Evolutionary conservation across 2,797 vertebrate genomes (phyloP).

Genomic region (Hypotaenidia okinawae): DNA sequence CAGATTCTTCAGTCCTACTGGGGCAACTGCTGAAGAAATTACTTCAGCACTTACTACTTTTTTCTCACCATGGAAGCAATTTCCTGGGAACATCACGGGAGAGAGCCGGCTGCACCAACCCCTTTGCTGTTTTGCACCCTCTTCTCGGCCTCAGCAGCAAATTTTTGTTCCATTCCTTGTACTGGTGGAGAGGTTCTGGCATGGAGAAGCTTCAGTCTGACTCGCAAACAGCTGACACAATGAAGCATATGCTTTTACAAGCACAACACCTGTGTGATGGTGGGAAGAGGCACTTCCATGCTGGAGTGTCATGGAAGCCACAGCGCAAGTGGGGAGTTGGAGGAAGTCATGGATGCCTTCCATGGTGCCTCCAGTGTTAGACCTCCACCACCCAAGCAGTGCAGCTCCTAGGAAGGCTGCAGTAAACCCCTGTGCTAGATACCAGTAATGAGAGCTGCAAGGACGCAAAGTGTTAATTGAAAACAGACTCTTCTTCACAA

Average conservation of each 20-base stretch:
- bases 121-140: background rate
- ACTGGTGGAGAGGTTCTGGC: background rate
- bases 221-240: fast-evolving
- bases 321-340: background rate
- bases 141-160: background rate
- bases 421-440: fast-evolving
- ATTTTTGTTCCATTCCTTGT: background rate
- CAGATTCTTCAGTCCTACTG: background rate
- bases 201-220: background rate
- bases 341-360: background rate
- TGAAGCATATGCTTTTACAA: fast-evolving
- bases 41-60: background rate
- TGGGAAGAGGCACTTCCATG: background rate
- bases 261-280: background rate
- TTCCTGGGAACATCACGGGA: background rate
- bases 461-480: background rate
- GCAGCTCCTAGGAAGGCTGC: background rate
- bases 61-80: background rate
- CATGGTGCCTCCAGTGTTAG: fast-evolving
- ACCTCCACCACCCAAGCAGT: fast-evolving
- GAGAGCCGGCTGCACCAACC: background rate
- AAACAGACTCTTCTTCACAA: background rate
- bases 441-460: background rate
- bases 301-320: background rate
- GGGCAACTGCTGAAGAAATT: background rate